Percentiles rank a stretch among this genome's conserved stretches.
phyloP scores from a whole-genome alignment of 2,113 vertebrate species.

The Anguilla japonica region DNA sequence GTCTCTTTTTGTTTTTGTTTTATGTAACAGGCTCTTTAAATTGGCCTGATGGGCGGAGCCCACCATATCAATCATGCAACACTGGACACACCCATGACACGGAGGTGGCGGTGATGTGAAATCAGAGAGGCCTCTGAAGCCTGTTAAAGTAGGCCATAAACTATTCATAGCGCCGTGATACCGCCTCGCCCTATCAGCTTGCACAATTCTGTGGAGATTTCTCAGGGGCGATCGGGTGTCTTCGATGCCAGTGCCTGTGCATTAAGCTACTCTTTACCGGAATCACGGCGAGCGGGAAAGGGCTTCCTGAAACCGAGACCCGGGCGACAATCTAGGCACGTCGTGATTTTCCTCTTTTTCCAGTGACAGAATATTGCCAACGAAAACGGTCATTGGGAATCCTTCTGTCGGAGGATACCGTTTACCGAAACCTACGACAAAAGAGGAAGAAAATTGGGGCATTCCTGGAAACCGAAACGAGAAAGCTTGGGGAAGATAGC shows the following conservation, averaged over 20 bases:
- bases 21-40: constrained; percentile 45
- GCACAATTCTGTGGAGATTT: constrained; percentile 52
- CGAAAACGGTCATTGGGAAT: not conserved
- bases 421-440: not conserved
- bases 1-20: constrained; percentile 10
- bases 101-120: constrained; percentile 42
- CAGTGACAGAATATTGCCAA: not conserved
- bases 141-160: constrained; percentile 62
- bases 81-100: constrained; percentile 42
- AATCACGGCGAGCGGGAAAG: constrained; percentile 46
- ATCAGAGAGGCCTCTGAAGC: constrained; percentile 45
- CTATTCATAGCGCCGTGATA: constrained; percentile 58
- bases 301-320: not conserved
- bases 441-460: not conserved
- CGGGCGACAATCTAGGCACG: too few species aligned
- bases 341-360: not conserved
- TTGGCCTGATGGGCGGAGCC: constrained; percentile 36
- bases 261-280: constrained; percentile 22
- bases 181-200: constrained; percentile 49
- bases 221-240: constrained; percentile 26
- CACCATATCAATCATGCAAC: constrained; percentile 47
- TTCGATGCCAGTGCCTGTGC: not conserved
- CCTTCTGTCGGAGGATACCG: not conserved
- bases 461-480: not conserved
- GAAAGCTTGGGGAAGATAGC: not conserved